These are phyloP conservation scores for Epiperipatus broadwayi DNA, from an alignment of 2,888 invertebrate genomes.

Conservation along the genomic window DNA sequence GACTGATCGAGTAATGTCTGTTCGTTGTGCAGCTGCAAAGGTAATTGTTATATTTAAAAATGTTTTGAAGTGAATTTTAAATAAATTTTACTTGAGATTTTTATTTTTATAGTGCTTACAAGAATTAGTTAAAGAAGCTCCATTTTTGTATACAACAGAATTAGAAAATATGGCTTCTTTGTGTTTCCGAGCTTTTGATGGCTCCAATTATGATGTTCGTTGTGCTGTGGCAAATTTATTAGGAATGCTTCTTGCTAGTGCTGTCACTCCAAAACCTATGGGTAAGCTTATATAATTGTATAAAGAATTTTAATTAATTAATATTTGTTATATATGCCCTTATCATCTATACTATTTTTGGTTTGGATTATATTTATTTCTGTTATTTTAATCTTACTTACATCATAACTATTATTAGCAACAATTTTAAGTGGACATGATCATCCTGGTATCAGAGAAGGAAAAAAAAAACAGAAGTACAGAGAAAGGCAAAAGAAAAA, in stretches of 20 bases:
- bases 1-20: constrained; percentile 76
- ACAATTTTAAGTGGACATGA: too few species aligned
- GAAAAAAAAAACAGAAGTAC: too few species aligned
- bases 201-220: constrained; percentile 73
- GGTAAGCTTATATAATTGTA: too few species aligned
- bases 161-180: constrained; percentile 75
- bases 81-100: too few species aligned
- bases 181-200: constrained; percentile 76
- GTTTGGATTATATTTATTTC: too few species aligned
- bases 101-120: constrained; percentile 46
- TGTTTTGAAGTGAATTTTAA: constrained; percentile 4
- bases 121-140: constrained; percentile 68
- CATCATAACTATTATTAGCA: too few species aligned
- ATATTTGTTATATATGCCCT: too few species aligned
- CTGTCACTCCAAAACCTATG: constrained; percentile 21
- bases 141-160: constrained; percentile 59
- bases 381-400: too few species aligned
- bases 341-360: too few species aligned
- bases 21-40: constrained; percentile 74
- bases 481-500: too few species aligned
- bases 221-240: constrained; percentile 78
- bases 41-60: constrained; percentile 26
- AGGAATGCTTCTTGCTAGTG: constrained; percentile 57
- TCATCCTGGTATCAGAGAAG: too few species aligned
- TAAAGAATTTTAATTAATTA: too few species aligned